These are phyloP conservation scores for Branchipolynoe longqiensis DNA, from an alignment of 2,888 invertebrate genomes.

Conservation along the genomic window DNA sequence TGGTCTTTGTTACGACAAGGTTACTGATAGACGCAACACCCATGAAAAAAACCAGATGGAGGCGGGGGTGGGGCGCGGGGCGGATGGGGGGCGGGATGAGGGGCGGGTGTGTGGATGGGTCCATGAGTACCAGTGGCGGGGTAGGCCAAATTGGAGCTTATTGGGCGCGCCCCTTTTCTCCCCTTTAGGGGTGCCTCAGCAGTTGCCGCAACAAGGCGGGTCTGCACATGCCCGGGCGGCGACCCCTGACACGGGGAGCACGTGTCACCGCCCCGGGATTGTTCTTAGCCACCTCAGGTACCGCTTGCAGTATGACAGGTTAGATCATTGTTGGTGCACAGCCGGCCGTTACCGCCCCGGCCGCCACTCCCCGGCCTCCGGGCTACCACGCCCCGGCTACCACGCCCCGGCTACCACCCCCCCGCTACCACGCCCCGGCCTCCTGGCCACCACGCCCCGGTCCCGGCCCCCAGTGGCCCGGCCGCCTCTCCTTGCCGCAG, in stretches of 20 bases:
- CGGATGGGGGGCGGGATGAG: too few species aligned
- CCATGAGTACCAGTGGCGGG: too few species aligned
- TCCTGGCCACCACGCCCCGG: too few species aligned
- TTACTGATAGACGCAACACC: constrained; percentile 1
- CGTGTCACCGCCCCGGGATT: constrained; percentile 8
- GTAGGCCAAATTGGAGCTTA: background rate
- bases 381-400: too few species aligned
- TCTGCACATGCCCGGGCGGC: background rate
- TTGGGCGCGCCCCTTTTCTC: background rate
- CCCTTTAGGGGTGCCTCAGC: background rate
- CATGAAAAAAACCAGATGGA: background rate
- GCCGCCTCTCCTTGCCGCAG: too few species aligned
- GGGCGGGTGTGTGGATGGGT: too few species aligned
- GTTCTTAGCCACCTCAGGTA: background rate
- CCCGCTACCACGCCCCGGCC: too few species aligned
- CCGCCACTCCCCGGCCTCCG: too few species aligned
- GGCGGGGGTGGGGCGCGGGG: background rate
- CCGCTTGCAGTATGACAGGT: constrained; percentile 41
- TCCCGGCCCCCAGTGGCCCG: too few species aligned
- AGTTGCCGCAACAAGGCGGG: background rate
- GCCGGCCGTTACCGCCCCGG: too few species aligned
- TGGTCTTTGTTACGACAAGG: background rate
- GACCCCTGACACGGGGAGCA: background rate
- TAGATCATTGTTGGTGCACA: constrained; percentile 10
- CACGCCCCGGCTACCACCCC: too few species aligned